Conservation (phyloP, 2,888 invertebrate species). For the Carabus problematicus region DNA sequence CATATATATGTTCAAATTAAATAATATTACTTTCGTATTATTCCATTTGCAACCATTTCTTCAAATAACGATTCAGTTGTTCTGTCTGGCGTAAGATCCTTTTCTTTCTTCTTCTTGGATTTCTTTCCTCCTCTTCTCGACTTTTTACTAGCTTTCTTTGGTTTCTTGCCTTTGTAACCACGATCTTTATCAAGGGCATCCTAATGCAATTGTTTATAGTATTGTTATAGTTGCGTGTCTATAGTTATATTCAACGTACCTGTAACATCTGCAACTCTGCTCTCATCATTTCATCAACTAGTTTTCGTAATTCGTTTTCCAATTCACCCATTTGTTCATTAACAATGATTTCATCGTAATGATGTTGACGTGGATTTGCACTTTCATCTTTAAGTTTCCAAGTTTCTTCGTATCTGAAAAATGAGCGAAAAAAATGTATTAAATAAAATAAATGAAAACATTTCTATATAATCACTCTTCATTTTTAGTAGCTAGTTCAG, state of each 20-base stretch:
- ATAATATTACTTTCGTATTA: constrained; percentile 78
- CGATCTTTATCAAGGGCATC: constrained; percentile 77
- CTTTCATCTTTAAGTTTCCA: constrained; percentile 85
- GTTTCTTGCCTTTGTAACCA: constrained; percentile 77
- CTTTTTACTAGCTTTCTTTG: constrained; percentile 80
- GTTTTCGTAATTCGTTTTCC: constrained; percentile 80
- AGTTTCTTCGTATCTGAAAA: constrained; percentile 73
- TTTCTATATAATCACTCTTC: constrained; percentile 66
- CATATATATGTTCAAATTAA: too few relatives aligned
- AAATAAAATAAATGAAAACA: constrained; percentile 10
- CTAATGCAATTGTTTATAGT: constrained; percentile 53
- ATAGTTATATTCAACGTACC: constrained; percentile 50
- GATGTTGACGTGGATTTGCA: constrained; percentile 75
- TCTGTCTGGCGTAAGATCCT: constrained; percentile 91
- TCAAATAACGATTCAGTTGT: constrained; percentile 90
- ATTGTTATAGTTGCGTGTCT: neutral
- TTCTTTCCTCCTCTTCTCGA: constrained; percentile 84
- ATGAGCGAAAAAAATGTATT: constrained; percentile 18
- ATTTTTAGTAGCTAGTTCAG: constrained; percentile 74
- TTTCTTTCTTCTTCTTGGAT: constrained; percentile 91
- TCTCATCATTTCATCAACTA: constrained; percentile 81
- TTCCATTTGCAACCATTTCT: constrained; percentile 89
- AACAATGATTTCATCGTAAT: constrained; percentile 84
- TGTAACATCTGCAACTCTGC: constrained; percentile 73
- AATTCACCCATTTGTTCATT: constrained; percentile 83